Evolutionary conservation across 2,113 vertebrate genomes (phyloP).

Genomic region (Cyphotilapia sp.): DNA sequence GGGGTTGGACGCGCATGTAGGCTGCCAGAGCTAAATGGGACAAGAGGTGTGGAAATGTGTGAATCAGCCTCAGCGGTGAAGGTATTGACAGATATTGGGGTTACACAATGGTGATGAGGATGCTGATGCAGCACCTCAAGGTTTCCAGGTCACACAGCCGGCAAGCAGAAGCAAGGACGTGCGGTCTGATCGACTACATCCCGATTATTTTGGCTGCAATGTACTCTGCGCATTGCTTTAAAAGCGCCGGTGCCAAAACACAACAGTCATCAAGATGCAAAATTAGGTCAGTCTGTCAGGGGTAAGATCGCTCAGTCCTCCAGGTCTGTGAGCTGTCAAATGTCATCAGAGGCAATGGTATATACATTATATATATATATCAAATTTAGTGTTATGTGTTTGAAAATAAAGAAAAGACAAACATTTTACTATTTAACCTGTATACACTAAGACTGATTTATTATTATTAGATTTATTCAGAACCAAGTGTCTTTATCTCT

Average conservation of each 20-base stretch:
- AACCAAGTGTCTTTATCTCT: not conserved
- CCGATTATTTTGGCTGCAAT: conserved; percentile 16
- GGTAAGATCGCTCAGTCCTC: conserved; percentile 2
- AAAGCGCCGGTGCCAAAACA: conserved; percentile 1
- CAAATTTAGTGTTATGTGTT: not conserved
- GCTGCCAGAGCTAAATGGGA: conserved; percentile 53
- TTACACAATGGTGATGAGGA: conserved; percentile 53
- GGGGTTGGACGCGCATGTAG: conserved; percentile 22
- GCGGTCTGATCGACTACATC: conserved; percentile 32
- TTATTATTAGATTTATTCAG: not conserved
- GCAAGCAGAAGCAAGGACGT: conserved; percentile 44
- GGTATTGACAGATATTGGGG: conserved; percentile 63
- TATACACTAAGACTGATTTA: not conserved
- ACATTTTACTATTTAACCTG: not conserved
- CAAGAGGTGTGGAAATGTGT: conserved; percentile 6
- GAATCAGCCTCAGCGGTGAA: conserved; percentile 33
- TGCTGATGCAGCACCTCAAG: conserved; percentile 52
- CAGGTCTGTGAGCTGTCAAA: not conserved
- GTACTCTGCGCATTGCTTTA: conserved; percentile 5
- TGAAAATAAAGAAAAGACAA: not conserved
- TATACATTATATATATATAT: not conserved
- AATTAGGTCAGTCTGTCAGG: conserved; percentile 37
- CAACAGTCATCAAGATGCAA: conserved; percentile 54
- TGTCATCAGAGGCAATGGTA: not conserved
- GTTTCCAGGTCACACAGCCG: conserved; percentile 49